A percentile compares a stretch with the other conserved stretches of the same genome.
phyloP scores from a whole-genome alignment of 2,888 invertebrate species.

The Amaurobius ferox region DNA sequence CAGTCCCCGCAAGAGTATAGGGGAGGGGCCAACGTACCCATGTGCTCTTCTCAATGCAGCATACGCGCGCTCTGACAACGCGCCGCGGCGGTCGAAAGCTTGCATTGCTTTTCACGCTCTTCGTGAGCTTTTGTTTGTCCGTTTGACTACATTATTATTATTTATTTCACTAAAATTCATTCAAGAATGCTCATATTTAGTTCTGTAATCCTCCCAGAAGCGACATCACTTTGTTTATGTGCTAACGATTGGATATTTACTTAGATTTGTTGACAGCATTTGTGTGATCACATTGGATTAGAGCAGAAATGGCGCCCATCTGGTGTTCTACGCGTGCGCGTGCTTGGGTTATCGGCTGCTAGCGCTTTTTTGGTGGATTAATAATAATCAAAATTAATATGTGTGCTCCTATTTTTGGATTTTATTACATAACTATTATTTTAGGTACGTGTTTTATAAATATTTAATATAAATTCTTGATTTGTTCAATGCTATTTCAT shows the following conservation, averaged over 20 bases:
- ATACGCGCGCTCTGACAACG: slow-evolving; percentile 47
- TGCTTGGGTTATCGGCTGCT: slow-evolving; percentile 25
- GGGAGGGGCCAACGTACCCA: slow-evolving; percentile 67
- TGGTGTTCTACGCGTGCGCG: slow-evolving; percentile 52
- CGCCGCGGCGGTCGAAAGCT: slow-evolving; percentile 24
- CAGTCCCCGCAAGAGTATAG: slow-evolving; percentile 20
- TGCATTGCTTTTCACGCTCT: background rate
- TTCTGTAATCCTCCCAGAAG: background rate
- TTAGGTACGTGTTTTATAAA: background rate
- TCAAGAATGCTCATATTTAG: background rate
- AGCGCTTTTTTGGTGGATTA: slow-evolving; percentile 13
- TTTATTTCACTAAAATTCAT: background rate
- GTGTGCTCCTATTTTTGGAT: background rate
- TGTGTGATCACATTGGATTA: slow-evolving; percentile 9
- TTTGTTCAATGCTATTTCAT: too few relatives aligned
- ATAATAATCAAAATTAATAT: slow-evolving; percentile 8
- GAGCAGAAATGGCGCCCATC: slow-evolving; percentile 57
- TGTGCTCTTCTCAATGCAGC: slow-evolving; percentile 43
- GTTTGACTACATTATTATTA: background rate
- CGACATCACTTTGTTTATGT: background rate
- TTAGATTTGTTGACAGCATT: background rate
- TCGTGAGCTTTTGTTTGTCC: background rate
- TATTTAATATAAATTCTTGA: too few relatives aligned
- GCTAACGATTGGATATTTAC: background rate
- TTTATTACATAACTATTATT: background rate